Evolutionary conservation across 1,140 invertebrate species (phyloP), one percentile per base, ranked within the genome.

Genomic region (Thalassaphorura encarpata): DNA sequence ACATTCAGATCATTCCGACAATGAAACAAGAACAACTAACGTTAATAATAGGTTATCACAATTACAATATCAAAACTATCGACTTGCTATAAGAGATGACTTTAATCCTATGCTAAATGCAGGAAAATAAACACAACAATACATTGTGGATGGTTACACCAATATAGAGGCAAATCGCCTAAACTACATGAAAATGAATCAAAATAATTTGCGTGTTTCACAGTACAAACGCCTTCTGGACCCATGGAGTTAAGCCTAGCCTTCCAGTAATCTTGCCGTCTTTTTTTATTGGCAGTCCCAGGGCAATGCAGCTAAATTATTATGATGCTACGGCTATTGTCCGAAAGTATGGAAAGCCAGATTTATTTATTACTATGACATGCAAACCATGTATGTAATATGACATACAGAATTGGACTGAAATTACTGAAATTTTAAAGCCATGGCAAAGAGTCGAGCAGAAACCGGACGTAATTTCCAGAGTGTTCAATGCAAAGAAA

Each of bases 341-440:
- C 3, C 29, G 61, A 16, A 62, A 66, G 40, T 71, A 61, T 63
- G 75, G 72, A n/a, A 64, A 66, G 46, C 72, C 73, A n/a, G 66
- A 68, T 54, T 55, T 75, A 0, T 76, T 76, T 52, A 66, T 75
- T 8, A 76, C 73, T 27, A 67, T 76, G 42, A 75, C 75, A 19
- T 72, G 65, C 46, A 75, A 76, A 60, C 67, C 69, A n/a, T n/a
- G n/a, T n/a, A n/a, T n/a, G n/a, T n/a, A n/a, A n/a, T n/a, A n/a
- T n/a, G n/a, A n/a, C n/a, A n/a, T n/a, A n/a, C n/a, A n/a, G 8
- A 63, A 61, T 19, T 75, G 73, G 71, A n/a, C 19, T 5, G 73
- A 76, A 61, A 73, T 76, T 27, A 45, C n/a, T 27, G 36, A 64
- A 27, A 61, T 66, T 29, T 33, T 54, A 21, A 18, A 23, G 21